phyloP scores from a whole-genome alignment of 2,888 invertebrate species.

The Augiades crinisus region DNA sequence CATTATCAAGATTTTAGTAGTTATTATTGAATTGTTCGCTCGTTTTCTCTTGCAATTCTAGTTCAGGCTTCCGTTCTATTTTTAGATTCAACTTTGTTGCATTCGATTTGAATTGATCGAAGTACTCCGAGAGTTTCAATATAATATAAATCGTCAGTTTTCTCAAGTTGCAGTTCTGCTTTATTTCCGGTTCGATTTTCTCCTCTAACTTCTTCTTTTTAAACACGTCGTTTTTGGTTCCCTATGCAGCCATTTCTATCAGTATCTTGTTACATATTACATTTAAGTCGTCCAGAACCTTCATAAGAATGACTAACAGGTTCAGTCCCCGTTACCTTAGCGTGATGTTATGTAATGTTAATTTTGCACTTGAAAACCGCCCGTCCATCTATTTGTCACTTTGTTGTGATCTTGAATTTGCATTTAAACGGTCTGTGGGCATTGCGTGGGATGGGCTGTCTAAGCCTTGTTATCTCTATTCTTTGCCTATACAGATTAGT shows the following conservation, averaged over 20 bases:
- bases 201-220: no score
- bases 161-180: no score
- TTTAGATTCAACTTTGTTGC: neutral
- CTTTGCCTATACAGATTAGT: slow-evolving; percentile 21
- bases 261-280: neutral
- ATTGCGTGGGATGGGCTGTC: slow-evolving; percentile 28
- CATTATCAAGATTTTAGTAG: slow-evolving; percentile 19
- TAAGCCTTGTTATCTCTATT: slow-evolving; percentile 28
- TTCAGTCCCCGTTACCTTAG: slow-evolving; percentile 18
- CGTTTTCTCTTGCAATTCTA: slow-evolving; percentile 15
- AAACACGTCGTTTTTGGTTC: no score
- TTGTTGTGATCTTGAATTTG: slow-evolving; percentile 37
- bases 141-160: no score
- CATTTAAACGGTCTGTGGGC: slow-evolving; percentile 33
- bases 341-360: slow-evolving; percentile 35
- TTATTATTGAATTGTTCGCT: slow-evolving; percentile 18
- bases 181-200: no score
- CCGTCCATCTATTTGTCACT: slow-evolving; percentile 35
- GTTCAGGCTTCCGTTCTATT: slow-evolving; percentile 8
- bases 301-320: slow-evolving; percentile 24
- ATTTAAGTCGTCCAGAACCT: neutral
- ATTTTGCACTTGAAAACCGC: slow-evolving; percentile 30
- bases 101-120: no score
- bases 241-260: neutral
- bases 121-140: no score